Conservation (phyloP, 2,888 invertebrate genomes). For the Drosophila heteroneura region DNA sequence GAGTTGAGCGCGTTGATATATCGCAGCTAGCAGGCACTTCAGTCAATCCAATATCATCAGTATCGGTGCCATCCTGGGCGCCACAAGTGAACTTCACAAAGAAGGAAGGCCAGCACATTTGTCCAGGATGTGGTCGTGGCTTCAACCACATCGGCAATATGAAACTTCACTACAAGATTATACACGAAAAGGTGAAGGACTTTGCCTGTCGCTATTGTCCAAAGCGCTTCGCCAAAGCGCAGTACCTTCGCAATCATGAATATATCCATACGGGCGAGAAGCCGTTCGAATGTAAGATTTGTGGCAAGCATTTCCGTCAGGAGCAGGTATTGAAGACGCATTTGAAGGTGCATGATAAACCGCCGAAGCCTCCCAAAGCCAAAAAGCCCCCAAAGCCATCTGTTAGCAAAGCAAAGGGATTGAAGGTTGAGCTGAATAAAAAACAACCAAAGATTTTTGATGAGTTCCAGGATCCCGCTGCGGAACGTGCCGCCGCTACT, state of each 20-base stretch:
- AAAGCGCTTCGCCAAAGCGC: slow-evolving; percentile 83
- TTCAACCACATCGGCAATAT: slow-evolving; percentile 83
- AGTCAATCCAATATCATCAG: slow-evolving; percentile 82
- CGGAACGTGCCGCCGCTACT: slow-evolving; percentile 75
- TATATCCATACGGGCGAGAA: slow-evolving; percentile 85
- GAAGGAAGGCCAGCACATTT: slow-evolving; percentile 83
- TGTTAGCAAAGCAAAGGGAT: slow-evolving; percentile 53
- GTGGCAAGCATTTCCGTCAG: slow-evolving; percentile 83
- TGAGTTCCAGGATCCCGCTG: slow-evolving; percentile 75
- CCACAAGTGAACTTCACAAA: slow-evolving; percentile 84
- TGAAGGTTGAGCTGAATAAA: slow-evolving; percentile 58
- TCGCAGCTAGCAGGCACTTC: slow-evolving; percentile 82
- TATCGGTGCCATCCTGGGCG: slow-evolving; percentile 82
- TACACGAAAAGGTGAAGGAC: slow-evolving; percentile 84
- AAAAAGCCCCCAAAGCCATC: slow-evolving; percentile 61
- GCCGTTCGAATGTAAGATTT: slow-evolving; percentile 82
- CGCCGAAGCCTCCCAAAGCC: slow-evolving; percentile 62
- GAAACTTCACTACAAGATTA: slow-evolving; percentile 83
- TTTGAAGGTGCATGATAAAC: slow-evolving; percentile 81
- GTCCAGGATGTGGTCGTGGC: slow-evolving; percentile 82
- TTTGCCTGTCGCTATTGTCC: slow-evolving; percentile 83
- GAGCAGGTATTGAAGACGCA: slow-evolving; percentile 82
- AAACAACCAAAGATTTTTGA: slow-evolving; percentile 71
- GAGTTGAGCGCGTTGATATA: slow-evolving; percentile 82
- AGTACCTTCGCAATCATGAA: slow-evolving; percentile 84